These are phyloP conservation scores for Ormyrus rosae DNA, from an alignment of 2,888 invertebrate species.

Conservation along the genomic window DNA sequence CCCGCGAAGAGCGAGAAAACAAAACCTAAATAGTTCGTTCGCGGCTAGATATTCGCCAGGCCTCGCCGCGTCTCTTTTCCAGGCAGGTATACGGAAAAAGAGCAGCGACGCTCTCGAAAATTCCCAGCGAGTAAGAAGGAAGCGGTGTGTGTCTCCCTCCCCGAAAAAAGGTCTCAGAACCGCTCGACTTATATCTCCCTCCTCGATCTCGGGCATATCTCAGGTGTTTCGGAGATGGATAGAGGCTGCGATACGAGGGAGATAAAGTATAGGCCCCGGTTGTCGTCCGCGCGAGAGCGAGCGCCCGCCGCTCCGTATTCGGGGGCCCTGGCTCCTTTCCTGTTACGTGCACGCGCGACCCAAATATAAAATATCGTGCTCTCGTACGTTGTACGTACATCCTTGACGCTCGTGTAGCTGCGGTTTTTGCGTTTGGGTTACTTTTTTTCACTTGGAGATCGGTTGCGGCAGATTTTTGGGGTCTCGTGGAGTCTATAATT, in stretches of 20 bases:
- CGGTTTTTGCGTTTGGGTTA: not conserved
- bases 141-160: too few species aligned
- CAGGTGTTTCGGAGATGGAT: constrained; percentile 12
- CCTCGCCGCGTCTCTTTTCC: too few species aligned
- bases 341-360: constrained; percentile 26
- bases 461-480: too few species aligned
- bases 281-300: not conserved
- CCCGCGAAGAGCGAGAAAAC: constrained; percentile 13
- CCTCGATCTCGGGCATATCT: constrained; percentile 5
- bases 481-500: too few species aligned
- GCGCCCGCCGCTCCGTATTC: not conserved
- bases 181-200: too few species aligned
- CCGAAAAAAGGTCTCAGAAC: too few species aligned
- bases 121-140: too few species aligned
- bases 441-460: too few species aligned
- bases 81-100: too few species aligned
- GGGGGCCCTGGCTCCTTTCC: constrained; percentile 8
- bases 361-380: constrained; percentile 1
- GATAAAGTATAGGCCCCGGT: not conserved
- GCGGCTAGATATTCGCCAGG: not conserved
- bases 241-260: not conserved
- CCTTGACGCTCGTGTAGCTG: not conserved
- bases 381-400: not conserved
- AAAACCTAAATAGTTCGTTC: constrained; percentile 20
- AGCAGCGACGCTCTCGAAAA: too few species aligned